phyloP scores from a whole-genome alignment of 2,797 vertebrate genomes.

The Trachops cirrhosus region DNA sequence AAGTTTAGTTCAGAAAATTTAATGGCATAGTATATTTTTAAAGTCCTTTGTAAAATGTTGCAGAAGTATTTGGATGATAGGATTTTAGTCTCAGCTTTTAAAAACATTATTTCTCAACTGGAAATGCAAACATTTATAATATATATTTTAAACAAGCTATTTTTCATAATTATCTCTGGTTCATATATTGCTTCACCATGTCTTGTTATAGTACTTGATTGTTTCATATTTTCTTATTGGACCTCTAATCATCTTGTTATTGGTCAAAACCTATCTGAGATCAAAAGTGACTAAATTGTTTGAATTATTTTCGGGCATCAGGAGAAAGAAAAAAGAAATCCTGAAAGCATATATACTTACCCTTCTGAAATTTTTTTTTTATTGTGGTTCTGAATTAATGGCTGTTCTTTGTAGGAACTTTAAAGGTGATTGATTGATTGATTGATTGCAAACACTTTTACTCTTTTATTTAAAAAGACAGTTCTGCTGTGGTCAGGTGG shows the following conservation, averaged over 20 bases:
- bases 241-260: neutral
- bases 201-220: slow-evolving; percentile 3
- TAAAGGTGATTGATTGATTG: neutral
- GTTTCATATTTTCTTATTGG: neutral
- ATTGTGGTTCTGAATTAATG: neutral
- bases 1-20: slow-evolving; percentile 10
- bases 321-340: neutral
- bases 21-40: neutral
- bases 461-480: neutral
- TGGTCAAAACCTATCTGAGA: neutral
- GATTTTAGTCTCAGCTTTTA: slow-evolving; percentile 3
- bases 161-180: slow-evolving; percentile 3
- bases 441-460: neutral
- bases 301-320: neutral
- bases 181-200: neutral
- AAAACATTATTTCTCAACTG: slow-evolving; percentile 17
- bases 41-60: neutral
- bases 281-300: slow-evolving; percentile 1
- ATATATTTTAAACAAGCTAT: neutral
- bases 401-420: slow-evolving; percentile 4
- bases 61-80: neutral
- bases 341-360: neutral
- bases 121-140: neutral
- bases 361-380: neutral
- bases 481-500: neutral